Evolutionary conservation across 2,113 vertebrate genomes (phyloP).

Genomic region (Oreochromis niloticus): DNA sequence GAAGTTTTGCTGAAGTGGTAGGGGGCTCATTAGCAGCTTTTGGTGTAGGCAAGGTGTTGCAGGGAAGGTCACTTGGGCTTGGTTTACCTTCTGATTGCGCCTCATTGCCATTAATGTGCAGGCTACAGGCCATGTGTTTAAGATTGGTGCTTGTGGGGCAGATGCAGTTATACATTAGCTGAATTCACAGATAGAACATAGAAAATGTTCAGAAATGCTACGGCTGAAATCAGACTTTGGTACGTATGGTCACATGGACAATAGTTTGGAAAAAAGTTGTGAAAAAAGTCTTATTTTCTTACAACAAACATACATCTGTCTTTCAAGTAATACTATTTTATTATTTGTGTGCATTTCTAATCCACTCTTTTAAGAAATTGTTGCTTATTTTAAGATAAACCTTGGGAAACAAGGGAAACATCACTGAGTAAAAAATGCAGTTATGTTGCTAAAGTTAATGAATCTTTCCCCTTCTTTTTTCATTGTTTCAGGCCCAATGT

Average conservation of each 20-base stretch:
- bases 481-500: neutral
- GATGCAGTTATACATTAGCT: neutral
- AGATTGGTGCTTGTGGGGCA: conserved; percentile 58
- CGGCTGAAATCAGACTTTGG: neutral
- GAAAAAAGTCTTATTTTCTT: neutral
- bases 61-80: conserved; percentile 37
- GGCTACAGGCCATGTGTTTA: conserved; percentile 60
- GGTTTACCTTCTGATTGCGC: conserved; percentile 62
- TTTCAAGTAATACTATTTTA: neutral
- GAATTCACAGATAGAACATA: neutral
- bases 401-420: neutral
- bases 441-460: neutral
- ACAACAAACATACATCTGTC: neutral
- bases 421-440: neutral
- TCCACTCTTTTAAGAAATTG: neutral
- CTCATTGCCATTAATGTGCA: conserved; percentile 47
- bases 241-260: neutral
- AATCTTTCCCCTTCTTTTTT: neutral
- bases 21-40: conserved; percentile 44
- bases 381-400: neutral
- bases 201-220: neutral
- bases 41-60: conserved; percentile 37
- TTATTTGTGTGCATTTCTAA: neutral
- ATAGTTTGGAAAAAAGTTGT: rapidly evolving
- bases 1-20: conserved; percentile 14